Conservation (phyloP, 1,140 invertebrate species). For the Ctenoplectra terminalis region DNA sequence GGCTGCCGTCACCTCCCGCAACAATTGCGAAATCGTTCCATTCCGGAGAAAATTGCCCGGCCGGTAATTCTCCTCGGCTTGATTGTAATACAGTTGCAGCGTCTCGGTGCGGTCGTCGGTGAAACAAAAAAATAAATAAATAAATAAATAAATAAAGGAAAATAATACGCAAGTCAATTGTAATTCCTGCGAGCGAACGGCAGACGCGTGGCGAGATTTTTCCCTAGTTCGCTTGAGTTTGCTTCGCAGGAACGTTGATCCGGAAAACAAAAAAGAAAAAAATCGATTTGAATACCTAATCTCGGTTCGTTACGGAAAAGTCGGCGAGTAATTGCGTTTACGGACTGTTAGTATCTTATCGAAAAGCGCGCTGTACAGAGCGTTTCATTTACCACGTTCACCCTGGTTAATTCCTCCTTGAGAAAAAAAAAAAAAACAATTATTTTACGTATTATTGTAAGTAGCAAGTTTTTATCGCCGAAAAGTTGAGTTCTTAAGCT, state of each 20-base stretch:
- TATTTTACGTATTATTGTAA: neutral
- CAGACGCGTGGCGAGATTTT: neutral
- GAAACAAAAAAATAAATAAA: no score
- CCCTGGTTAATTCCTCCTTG: neutral
- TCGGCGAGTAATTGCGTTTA: slow-evolving; percentile 14
- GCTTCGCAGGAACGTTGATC: neutral
- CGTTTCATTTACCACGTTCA: neutral
- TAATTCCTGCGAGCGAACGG: neutral
- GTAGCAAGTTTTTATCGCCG: neutral
- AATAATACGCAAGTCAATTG: neutral
- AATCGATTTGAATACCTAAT: slow-evolving; percentile 35
- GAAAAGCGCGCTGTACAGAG: neutral
- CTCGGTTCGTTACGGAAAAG: neutral
- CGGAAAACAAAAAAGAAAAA: neutral
- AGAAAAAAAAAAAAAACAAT: neutral
- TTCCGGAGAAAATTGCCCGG: slow-evolving; percentile 54
- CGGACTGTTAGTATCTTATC: neutral
- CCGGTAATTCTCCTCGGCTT: slow-evolving; percentile 48
- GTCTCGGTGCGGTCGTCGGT: neutral
- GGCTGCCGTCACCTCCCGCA: slow-evolving; percentile 29
- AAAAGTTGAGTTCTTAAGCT: neutral
- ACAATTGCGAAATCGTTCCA: slow-evolving; percentile 62
- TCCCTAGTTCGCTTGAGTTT: neutral
- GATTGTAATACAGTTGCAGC: slow-evolving; percentile 10
- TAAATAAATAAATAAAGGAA: no score